Base-by-base conservation (phyloP, 2,888 invertebrate species). In the Erebia ligea region DNA sequence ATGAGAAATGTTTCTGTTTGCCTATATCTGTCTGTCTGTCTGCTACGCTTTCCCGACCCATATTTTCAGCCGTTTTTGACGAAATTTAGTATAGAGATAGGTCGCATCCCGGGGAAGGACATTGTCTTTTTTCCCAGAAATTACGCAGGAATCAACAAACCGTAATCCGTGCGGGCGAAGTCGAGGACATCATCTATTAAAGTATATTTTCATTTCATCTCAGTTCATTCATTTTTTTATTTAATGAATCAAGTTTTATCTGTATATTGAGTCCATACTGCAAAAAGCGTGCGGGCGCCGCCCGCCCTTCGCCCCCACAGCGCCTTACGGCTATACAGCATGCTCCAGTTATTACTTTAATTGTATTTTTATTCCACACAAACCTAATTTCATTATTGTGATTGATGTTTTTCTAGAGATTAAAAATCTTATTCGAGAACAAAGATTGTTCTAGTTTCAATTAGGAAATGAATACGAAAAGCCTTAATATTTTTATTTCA, bases 311-410 rank as follows among this genome's bases (percentile, higher is more conserved):
- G 86, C 87, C 89, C 85, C 84, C 84, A 81, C 86, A 88, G 90
- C 92, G 92, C 92, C 92, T 92, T 91, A 84, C 86, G 73, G 79
- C 80, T 87, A 81, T 83, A 92, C 90, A 88, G 92, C 75, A 73
- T 88, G 92, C 75, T 87, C 78, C 70, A 73, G 73, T 77, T 80
- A 73, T 71, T 70, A 73, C 71, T 78, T 79, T 79, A 78, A 81
- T 83, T 82, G 80, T 83, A 73, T 76, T 73, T 69, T 64, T 69
- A 58, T 61, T 69, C 48, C n/a, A 62, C 62, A 21, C 17, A 54
- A 64, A 40, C 64, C 52, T 42, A 19, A 61, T 64, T 63, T 50
- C 57, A 19, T 67, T 67, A 58, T 67, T 57, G 65, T 25, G 34
- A 63, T 64, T 58, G 64, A 68, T 62, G 54, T 45, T 56, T 21